A percentile compares a stretch with the other conserved stretches of the same genome.
phyloP scores from a whole-genome alignment of 2,113 vertebrate genomes.

The Paramisgurnus dabryanus region DNA sequence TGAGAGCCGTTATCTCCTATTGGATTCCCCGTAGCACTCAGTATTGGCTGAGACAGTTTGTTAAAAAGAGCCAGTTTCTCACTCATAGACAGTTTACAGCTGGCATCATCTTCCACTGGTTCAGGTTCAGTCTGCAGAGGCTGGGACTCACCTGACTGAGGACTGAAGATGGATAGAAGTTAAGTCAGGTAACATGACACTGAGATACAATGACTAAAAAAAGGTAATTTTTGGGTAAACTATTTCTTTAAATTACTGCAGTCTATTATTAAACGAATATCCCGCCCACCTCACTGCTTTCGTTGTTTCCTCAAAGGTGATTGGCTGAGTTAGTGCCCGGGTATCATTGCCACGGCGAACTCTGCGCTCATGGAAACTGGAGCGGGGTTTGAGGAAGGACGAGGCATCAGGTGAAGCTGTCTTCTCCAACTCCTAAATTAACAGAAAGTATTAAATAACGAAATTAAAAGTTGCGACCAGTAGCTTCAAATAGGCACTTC shows the following conservation, averaged over 20 bases:
- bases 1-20: slow-evolving; percentile 27
- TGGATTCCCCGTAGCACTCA: slow-evolving; percentile 39
- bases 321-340: slow-evolving; percentile 73
- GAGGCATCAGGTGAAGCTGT: slow-evolving; percentile 63
- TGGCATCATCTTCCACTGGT: slow-evolving; percentile 66
- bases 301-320: slow-evolving; percentile 70
- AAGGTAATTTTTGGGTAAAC: neutral
- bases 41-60: slow-evolving; percentile 68
- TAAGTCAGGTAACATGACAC: too few relatives aligned
- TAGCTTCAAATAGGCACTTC: too few relatives aligned
- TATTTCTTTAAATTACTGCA: neutral
- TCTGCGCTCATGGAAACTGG: slow-evolving; percentile 65
- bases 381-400: slow-evolving; percentile 69
- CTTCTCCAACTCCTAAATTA: slow-evolving; percentile 75
- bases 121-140: slow-evolving; percentile 35
- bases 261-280: neutral
- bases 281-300: slow-evolving; percentile 68
- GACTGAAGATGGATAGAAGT: slow-evolving; percentile 48
- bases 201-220: neutral
- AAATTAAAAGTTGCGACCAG: too few relatives aligned
- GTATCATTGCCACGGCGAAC: slow-evolving; percentile 66
- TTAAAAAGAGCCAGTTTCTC: slow-evolving; percentile 80
- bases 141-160: slow-evolving; percentile 53
- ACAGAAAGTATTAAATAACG: neutral
- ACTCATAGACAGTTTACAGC: slow-evolving; percentile 73